Evolutionary conservation across 2,797 vertebrate genomes (phyloP).

Genomic region (Darevskia mixta): DNA sequence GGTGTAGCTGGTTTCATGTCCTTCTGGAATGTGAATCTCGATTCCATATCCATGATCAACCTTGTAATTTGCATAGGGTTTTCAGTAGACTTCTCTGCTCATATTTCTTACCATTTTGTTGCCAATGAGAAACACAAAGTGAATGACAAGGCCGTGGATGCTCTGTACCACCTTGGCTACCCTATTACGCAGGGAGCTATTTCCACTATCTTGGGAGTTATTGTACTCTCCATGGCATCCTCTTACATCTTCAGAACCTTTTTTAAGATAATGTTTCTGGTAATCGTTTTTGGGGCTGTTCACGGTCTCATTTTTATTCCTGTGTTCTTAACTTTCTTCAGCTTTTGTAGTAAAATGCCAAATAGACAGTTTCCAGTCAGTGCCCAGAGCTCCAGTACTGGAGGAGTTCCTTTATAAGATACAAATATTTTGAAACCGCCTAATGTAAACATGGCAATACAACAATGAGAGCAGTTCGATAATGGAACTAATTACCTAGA

Average conservation of each 20-base stretch:
- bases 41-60: conserved; percentile 85
- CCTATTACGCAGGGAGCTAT: conserved; percentile 80
- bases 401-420: neutral
- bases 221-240: conserved; percentile 73
- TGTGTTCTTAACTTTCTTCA: conserved; percentile 80
- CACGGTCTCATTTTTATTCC: conserved; percentile 83
- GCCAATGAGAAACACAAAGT: conserved; percentile 69
- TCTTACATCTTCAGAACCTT: conserved; percentile 84
- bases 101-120: conserved; percentile 81
- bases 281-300: conserved; percentile 76
- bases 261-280: conserved; percentile 83
- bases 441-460: neutral
- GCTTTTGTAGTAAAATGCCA: conserved; percentile 56
- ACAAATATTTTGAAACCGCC: neutral
- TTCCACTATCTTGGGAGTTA: conserved; percentile 82
- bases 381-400: neutral
- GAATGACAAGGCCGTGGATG: conserved; percentile 76
- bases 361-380: neutral
- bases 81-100: conserved; percentile 84
- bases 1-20: conserved; percentile 83
- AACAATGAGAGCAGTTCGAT: too few species aligned
- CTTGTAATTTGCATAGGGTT: conserved; percentile 85
- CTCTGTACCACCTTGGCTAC: conserved; percentile 77
- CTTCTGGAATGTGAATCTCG: conserved; percentile 80
- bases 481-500: too few species aligned